Percentiles rank a stretch among this genome's conserved stretches.
These are phyloP conservation scores for Agrilus cyanescens DNA, from an alignment of 2,888 invertebrate species.

Conservation along the genomic window DNA sequence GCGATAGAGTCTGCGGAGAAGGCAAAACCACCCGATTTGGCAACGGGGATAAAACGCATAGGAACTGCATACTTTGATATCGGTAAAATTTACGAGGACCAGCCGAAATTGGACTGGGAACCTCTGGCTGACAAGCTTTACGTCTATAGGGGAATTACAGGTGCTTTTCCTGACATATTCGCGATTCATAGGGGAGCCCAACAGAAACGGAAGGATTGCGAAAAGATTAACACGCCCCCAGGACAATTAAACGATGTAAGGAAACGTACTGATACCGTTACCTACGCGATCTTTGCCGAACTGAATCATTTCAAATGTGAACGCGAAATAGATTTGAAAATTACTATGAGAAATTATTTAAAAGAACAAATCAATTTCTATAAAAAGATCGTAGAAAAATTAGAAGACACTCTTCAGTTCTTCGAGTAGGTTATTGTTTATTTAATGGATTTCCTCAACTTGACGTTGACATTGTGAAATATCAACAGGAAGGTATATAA, in stretches of 20 bases:
- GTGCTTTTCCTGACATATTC: slow-evolving; percentile 81
- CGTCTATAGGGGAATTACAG: slow-evolving; percentile 87
- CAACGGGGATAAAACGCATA: slow-evolving; percentile 65
- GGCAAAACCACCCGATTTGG: slow-evolving; percentile 53
- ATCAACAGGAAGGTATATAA: too few species aligned
- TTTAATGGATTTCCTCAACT: background rate
- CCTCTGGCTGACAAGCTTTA: slow-evolving; percentile 84
- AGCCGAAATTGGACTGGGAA: slow-evolving; percentile 82
- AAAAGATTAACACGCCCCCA: slow-evolving; percentile 70
- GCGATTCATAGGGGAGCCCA: slow-evolving; percentile 81
- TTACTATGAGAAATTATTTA: slow-evolving; percentile 76
- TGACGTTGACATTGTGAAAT: too few species aligned
- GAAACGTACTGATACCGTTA: slow-evolving; percentile 79
- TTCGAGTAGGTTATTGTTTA: slow-evolving; percentile 9
- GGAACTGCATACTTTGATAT: slow-evolving; percentile 85
- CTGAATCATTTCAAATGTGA: slow-evolving; percentile 86
- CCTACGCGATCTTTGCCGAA: slow-evolving; percentile 89
- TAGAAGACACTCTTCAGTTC: slow-evolving; percentile 46
- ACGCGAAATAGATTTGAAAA: slow-evolving; percentile 72
- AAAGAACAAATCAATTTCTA: slow-evolving; percentile 87
- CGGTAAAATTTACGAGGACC: slow-evolving; percentile 80
- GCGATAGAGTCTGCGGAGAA: slow-evolving; percentile 72
- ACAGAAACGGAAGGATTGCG: slow-evolving; percentile 82
- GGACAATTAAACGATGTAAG: slow-evolving; percentile 70
- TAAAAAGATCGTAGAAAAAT: slow-evolving; percentile 64